Conservation (phyloP, 2,113 vertebrate species). For the Leucoraja erinaceus region DNA sequence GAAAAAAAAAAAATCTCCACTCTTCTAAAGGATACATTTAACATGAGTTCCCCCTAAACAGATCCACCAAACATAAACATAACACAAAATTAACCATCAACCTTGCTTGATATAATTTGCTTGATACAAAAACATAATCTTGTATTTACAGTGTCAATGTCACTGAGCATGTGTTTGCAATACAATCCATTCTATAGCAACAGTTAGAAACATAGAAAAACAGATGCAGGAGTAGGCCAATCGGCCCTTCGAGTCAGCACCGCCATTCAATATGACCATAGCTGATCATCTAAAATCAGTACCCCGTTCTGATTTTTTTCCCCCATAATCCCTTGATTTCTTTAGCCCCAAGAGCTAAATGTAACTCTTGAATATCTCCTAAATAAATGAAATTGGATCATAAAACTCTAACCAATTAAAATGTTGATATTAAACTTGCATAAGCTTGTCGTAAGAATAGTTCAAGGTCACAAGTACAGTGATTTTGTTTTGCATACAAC, state of each 20-base stretch:
- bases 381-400: background rate
- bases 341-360: too few relatives aligned
- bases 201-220: background rate
- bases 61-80: too few relatives aligned
- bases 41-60: background rate
- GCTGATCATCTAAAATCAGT: too few relatives aligned
- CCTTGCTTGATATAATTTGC: background rate
- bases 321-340: too few relatives aligned
- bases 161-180: too few relatives aligned
- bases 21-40: background rate
- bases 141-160: background rate
- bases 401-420: background rate
- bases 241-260: too few relatives aligned
- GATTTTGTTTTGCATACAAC: too few relatives aligned
- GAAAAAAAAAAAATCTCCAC: background rate
- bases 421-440: background rate
- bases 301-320: too few relatives aligned
- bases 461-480: too few relatives aligned
- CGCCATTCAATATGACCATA: too few relatives aligned
- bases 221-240: too few relatives aligned
- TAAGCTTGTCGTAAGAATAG: too few relatives aligned
- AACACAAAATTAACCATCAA: background rate
- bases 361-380: background rate
- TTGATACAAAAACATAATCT: background rate
- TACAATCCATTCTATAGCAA: background rate